Evolutionary conservation across 2,888 invertebrate genomes (phyloP).

Genomic region (Drosophila neutralis): DNA sequence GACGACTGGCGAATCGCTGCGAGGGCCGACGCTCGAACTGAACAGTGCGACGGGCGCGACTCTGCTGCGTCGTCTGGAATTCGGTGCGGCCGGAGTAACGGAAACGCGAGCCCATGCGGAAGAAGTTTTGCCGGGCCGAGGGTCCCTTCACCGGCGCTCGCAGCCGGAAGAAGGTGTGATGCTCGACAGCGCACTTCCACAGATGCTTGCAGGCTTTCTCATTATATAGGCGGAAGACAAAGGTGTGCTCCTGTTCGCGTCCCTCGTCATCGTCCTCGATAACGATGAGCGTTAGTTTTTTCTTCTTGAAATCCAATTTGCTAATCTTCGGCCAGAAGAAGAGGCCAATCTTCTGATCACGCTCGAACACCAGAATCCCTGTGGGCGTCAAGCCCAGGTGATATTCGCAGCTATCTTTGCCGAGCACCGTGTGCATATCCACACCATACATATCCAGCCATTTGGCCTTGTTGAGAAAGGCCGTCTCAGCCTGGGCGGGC

Average conservation of each 20-base stretch:
- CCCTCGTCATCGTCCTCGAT: conserved; percentile 99
- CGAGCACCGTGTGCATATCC: conserved; percentile 98
- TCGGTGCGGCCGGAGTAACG: conserved; percentile 97
- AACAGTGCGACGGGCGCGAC: conserved; percentile 95
- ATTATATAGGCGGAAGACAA: conserved; percentile 97
- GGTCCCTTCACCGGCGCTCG: conserved; percentile 95
- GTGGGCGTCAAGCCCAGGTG: conserved; percentile 98
- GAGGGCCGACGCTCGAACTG: conserved; percentile 98
- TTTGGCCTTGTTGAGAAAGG: conserved; percentile 97
- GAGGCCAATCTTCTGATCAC: conserved; percentile 97
- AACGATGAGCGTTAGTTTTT: conserved; percentile 97
- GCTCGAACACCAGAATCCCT: conserved; percentile 99
- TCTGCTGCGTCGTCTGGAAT: conserved; percentile 97
- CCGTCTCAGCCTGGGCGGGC: conserved; percentile 97
- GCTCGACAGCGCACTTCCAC: conserved; percentile 99
- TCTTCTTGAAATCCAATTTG: conserved; percentile 98
- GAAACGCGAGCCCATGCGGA: conserved; percentile 99
- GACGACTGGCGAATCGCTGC: conserved; percentile 97
- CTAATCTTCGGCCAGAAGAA: conserved; percentile 99
- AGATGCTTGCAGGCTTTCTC: conserved; percentile 99
- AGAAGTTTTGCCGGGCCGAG: conserved; percentile 96
- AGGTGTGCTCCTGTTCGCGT: conserved; percentile 98
- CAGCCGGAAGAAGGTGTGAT: conserved; percentile 99
- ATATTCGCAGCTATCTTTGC: conserved; percentile 98
- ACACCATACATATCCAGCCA: conserved; percentile 99